Evolutionary conservation across 2,113 vertebrate genomes (phyloP).

Genomic region (Hyaena hyaena): DNA sequence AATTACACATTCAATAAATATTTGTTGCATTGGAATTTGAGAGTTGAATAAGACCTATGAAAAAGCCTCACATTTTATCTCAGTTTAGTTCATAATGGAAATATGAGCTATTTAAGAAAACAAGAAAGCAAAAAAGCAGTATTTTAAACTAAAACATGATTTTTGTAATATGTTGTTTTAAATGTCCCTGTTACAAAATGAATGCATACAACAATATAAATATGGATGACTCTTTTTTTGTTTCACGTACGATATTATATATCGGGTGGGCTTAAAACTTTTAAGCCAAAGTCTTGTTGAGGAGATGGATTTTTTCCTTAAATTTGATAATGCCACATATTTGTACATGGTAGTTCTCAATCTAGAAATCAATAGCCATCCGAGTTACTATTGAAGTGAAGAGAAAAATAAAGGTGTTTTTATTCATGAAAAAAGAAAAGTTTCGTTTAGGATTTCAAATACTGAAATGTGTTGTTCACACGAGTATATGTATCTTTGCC

Average conservation of each 20-base stretch:
- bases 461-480: not conserved
- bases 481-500: not conserved
- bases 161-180: not conserved
- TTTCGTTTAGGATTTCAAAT: constrained; percentile 18
- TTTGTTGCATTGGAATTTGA: not conserved
- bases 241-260: not conserved
- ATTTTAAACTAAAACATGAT: not conserved
- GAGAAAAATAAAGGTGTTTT: constrained; percentile 15
- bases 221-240: not conserved
- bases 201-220: not conserved
- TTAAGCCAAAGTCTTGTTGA: not conserved
- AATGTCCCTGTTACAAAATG: constrained; percentile 1
- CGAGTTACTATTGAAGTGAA: constrained; percentile 31
- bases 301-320: not conserved
- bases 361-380: not conserved
- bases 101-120: not conserved
- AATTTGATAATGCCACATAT: not conserved
- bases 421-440: not conserved
- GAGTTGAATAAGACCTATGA: not conserved
- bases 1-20: not conserved
- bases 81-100: not conserved
- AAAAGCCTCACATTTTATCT: not conserved
- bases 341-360: not conserved
- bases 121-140: not conserved
- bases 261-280: not conserved